Evolutionary conservation across 2,113 vertebrate genomes (phyloP), one percentile per base, ranked within the genome.

Genomic region (Rhizomys pruinosus): DNA sequence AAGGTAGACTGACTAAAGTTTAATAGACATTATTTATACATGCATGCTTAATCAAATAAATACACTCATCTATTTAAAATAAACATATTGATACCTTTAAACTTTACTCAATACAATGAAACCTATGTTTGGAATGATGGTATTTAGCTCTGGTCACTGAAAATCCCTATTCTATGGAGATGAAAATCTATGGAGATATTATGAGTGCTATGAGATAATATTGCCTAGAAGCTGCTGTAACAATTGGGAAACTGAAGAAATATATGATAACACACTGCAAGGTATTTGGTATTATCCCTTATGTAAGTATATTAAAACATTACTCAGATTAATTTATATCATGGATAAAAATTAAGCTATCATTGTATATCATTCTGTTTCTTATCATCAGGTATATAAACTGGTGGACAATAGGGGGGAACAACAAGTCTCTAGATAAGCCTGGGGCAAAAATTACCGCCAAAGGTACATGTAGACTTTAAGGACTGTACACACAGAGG

Each of bases 281-380:
- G 4, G 2, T 22, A 63, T 0, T 3, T 63, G 25, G 2, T 25
- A 0, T 34, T 47, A 4, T 76, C 11, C 0, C 13, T 63, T 1
- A 32, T 61, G 7, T 69, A 22, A 44, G 80, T 0, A 19, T 79
- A 79, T 19, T 79, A 84, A 86, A 0, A 23, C 4, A 66, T 5
- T 32, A n/a, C 64, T 57, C 17, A 42, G 42, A 74, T 42, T 69
- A 77, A 39, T 66, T 71, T 64, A 10, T 42, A 69, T 63, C 3
- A 11, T n/a, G 10, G 5, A 57, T 57, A 22, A 23, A 22, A 57
- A 23, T 17, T 23, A 5, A n/a, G 20, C 2, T 34, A 2, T 22
- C 23, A n/a, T 9, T 78, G 5, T 59, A 25, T 2, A 25, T 12
- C 22, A 4, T 4, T 78, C 19, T 78, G 9, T 4, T 59, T 13